These are phyloP conservation scores for Boleophthalmus pectinirostris DNA, from an alignment of 2,113 vertebrate species.

Conservation along the genomic window DNA sequence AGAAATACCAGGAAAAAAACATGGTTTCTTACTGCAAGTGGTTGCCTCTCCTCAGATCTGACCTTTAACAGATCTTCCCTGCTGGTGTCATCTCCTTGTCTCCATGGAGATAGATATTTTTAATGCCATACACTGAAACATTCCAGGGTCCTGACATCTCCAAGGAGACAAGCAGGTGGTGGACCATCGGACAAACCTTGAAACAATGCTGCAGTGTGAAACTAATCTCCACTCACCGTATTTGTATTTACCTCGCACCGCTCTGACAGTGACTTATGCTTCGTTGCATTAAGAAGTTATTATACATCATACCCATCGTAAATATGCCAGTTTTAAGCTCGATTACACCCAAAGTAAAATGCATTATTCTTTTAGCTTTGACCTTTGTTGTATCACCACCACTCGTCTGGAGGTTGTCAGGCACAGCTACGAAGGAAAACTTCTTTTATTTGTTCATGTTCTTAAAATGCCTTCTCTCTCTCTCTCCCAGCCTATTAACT, in stretches of 20 bases:
- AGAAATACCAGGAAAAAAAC: too few species aligned
- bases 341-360: slow-evolving; percentile 17
- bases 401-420: slow-evolving; percentile 45
- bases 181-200: too few species aligned
- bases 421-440: slow-evolving; percentile 23
- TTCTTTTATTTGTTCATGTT: slow-evolving; percentile 63
- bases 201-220: background rate
- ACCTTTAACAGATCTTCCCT: too few species aligned
- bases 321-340: slow-evolving; percentile 10
- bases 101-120: too few species aligned
- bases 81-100: too few species aligned
- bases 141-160: too few species aligned
- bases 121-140: too few species aligned
- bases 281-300: slow-evolving; percentile 12
- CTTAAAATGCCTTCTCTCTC: slow-evolving; percentile 63
- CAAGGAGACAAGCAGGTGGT: too few species aligned
- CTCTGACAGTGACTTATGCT: slow-evolving; percentile 11
- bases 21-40: too few species aligned
- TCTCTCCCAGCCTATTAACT: slow-evolving; percentile 51
- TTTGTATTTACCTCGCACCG: background rate
- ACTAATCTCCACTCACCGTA: background rate
- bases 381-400: slow-evolving; percentile 48
- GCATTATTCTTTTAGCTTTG: slow-evolving; percentile 16
- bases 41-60: too few species aligned
- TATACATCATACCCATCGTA: slow-evolving; percentile 23